A percentile compares a stretch with the other conserved stretches of the same genome.
Conservation (phyloP, 2,888 invertebrate species). For the Crematogaster levior region DNA sequence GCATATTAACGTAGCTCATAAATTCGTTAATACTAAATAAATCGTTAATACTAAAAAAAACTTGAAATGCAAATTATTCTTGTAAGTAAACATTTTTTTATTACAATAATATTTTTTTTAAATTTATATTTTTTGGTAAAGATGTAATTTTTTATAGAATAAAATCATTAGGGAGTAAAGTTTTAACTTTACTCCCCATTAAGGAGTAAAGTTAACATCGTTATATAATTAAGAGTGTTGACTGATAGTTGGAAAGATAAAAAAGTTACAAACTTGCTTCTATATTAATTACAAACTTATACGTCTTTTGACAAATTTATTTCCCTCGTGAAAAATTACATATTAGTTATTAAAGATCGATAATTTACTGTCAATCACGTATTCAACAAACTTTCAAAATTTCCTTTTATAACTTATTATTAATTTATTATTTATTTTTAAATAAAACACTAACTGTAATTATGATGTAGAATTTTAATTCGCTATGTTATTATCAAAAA, state of each 20-base stretch:
- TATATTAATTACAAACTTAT: background rate
- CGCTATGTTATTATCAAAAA: background rate
- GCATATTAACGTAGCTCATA: background rate
- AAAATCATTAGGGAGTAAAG: too few species aligned
- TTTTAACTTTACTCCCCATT: too few species aligned
- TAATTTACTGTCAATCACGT: too few species aligned
- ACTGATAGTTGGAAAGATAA: background rate
- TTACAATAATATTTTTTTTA: background rate
- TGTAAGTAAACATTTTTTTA: background rate
- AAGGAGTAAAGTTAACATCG: background rate
- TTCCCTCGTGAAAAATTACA: too few species aligned
- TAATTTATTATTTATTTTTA: background rate
- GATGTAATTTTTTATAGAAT: background rate
- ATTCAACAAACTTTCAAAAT: too few species aligned
- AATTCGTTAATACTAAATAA: conserved; percentile 15
- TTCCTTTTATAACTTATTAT: too few species aligned
- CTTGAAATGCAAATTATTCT: background rate
- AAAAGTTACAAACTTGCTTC: background rate
- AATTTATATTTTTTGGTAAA: background rate
- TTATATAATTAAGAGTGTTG: background rate
- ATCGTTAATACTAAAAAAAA: background rate
- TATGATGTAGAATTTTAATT: background rate
- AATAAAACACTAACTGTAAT: background rate
- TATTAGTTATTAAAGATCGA: too few species aligned
- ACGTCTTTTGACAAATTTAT: background rate